Evolutionary conservation across 2,888 invertebrate genomes (phyloP).

Genomic region (Anthophora plumipes): DNA sequence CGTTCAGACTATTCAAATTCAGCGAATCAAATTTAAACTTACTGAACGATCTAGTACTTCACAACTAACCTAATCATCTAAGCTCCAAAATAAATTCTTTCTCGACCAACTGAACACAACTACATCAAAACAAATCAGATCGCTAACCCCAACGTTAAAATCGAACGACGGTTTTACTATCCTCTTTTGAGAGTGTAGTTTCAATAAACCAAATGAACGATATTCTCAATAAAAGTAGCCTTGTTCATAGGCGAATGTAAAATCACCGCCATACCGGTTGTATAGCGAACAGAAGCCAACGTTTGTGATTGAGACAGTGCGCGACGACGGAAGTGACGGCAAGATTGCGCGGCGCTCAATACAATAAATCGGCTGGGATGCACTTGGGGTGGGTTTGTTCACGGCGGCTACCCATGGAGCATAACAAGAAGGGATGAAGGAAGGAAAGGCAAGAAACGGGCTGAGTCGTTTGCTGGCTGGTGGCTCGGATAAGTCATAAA

Average conservation of each 20-base stretch:
- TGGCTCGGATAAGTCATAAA: slow-evolving; percentile 73
- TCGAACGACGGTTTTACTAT: not conserved
- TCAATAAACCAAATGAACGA: slow-evolving; percentile 10
- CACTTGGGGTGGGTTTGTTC: slow-evolving; percentile 33
- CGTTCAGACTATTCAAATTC: no score
- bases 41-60: no score
- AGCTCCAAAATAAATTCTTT: no score
- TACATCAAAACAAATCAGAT: no score
- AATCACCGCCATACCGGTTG: slow-evolving; percentile 14
- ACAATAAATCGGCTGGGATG: slow-evolving; percentile 63
- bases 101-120: no score
- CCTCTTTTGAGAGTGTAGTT: not conserved
- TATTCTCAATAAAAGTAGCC: slow-evolving; percentile 9
- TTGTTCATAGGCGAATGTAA: not conserved
- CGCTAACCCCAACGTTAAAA: not conserved
- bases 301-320: slow-evolving; percentile 51
- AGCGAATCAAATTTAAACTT: no score
- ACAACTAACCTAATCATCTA: no score
- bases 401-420: not conserved
- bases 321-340: slow-evolving; percentile 39
- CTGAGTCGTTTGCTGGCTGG: slow-evolving; percentile 25
- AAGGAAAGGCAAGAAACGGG: slow-evolving; percentile 54
- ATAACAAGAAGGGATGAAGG: not conserved
- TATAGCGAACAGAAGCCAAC: slow-evolving; percentile 29
- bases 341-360: slow-evolving; percentile 56